Evolutionary conservation across 2,113 vertebrate species (phyloP).

Genomic region (Narcine bancroftii): DNA sequence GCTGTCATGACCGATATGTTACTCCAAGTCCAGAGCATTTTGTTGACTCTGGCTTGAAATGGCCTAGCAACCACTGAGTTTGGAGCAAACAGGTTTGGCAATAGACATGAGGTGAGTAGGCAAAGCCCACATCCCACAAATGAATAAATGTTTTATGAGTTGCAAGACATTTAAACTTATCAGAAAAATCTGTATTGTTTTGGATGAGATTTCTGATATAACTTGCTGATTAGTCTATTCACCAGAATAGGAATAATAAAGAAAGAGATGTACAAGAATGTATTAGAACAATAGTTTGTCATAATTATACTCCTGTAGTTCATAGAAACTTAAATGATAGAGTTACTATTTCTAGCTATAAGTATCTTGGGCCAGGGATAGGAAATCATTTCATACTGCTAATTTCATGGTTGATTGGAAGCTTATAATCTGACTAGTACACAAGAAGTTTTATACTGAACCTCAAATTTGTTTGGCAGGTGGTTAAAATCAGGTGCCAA

Average conservation of each 20-base stretch:
- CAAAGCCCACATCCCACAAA: too few relatives aligned
- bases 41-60: too few relatives aligned
- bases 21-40: too few relatives aligned
- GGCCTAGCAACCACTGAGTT: too few relatives aligned
- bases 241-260: background rate
- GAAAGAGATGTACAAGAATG: background rate
- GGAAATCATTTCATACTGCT: background rate
- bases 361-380: background rate
- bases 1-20: too few relatives aligned
- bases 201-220: background rate
- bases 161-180: background rate
- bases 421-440: background rate
- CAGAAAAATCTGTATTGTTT: background rate
- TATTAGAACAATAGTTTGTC: background rate
- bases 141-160: background rate
- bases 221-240: constrained; percentile 16
- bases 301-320: background rate
- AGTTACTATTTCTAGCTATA: background rate
- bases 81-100: too few relatives aligned
- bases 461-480: background rate
- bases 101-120: too few relatives aligned
- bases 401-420: background rate
- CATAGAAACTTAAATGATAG: background rate
- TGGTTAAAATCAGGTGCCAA: background rate
- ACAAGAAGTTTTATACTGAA: too few relatives aligned